Percentiles rank a stretch among this genome's conserved stretches.
These are phyloP conservation scores for Enoplosus armatus DNA, from an alignment of 2,797 vertebrate species.

Conservation along the genomic window DNA sequence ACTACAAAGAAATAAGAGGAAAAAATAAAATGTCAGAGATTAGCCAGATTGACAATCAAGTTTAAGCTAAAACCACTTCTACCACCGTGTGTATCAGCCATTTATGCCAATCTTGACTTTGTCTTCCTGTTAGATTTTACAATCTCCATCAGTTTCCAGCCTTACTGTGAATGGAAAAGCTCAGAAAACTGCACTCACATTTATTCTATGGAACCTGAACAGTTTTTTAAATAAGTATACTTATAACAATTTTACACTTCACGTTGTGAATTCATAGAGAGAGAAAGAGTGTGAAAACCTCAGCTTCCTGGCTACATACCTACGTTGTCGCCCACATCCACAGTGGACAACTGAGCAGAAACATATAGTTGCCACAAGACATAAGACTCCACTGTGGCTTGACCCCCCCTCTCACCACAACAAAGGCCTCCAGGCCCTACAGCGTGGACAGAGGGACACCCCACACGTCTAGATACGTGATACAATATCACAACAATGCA, in stretches of 20 bases:
- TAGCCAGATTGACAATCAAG: not conserved
- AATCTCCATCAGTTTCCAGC: not conserved
- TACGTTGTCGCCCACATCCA: conserved; percentile 66
- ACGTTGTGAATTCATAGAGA: not conserved
- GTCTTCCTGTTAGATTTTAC: not conserved
- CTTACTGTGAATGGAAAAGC: not conserved
- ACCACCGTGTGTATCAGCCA: not conserved
- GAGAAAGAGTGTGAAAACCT: conserved; percentile 49
- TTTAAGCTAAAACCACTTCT: not conserved
- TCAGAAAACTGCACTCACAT: not conserved
- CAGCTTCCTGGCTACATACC: conserved; percentile 69
- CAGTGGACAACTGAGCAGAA: conserved; percentile 64
- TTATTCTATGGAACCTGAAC: not conserved
- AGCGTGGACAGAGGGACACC: conserved; percentile 12
- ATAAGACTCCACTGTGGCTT: conserved; percentile 34
- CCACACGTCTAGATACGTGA: not conserved
- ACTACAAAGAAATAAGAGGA: not conserved
- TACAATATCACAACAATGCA: not conserved
- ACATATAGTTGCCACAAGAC: conserved; percentile 52
- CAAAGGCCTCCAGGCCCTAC: conserved; percentile 59
- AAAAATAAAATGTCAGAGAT: not conserved
- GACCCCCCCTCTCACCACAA: conserved; percentile 71
- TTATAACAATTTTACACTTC: not conserved
- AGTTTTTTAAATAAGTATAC: too few relatives aligned
- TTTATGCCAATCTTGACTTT: not conserved